Conservation (phyloP, 23 tunicate genomes). For the Styela clava region DNA sequence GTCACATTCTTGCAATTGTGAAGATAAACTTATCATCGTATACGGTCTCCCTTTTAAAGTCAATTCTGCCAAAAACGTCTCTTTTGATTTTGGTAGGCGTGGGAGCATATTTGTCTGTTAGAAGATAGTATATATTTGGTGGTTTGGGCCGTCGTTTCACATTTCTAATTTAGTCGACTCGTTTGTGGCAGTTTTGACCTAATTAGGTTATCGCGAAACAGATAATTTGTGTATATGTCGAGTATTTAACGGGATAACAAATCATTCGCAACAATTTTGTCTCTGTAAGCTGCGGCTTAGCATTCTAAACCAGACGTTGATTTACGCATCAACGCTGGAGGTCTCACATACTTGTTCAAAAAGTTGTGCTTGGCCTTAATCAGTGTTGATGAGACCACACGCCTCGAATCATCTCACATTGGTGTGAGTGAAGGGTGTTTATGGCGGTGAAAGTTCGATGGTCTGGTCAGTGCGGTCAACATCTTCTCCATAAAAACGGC, state of each 20-base stretch:
- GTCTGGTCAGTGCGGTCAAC: too few relatives aligned
- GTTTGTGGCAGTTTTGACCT: not conserved
- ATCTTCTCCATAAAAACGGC: too few relatives aligned
- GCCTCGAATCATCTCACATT: not conserved
- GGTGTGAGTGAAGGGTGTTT: not conserved
- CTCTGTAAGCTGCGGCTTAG: not conserved
- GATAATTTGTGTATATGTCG: not conserved
- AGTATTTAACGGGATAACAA: not conserved
- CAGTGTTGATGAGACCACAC: not conserved
- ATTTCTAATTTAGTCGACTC: not conserved
- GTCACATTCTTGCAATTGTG: too few relatives aligned
- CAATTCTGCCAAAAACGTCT: too few relatives aligned
- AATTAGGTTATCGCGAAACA: not conserved
- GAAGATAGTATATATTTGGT: too few relatives aligned
- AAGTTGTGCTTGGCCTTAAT: not conserved
- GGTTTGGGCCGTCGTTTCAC: not conserved
- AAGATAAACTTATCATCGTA: too few relatives aligned
- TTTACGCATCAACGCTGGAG: not conserved
- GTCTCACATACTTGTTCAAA: not conserved
- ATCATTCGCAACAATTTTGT: not conserved
- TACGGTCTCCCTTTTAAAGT: too few relatives aligned
- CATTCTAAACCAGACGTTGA: not conserved
- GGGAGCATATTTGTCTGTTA: too few relatives aligned
- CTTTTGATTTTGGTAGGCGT: too few relatives aligned
- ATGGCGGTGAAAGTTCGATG: not conserved